These are phyloP conservation scores for Branchinecta lynchi DNA, from an alignment of 1,140 invertebrate species.

Conservation along the genomic window DNA sequence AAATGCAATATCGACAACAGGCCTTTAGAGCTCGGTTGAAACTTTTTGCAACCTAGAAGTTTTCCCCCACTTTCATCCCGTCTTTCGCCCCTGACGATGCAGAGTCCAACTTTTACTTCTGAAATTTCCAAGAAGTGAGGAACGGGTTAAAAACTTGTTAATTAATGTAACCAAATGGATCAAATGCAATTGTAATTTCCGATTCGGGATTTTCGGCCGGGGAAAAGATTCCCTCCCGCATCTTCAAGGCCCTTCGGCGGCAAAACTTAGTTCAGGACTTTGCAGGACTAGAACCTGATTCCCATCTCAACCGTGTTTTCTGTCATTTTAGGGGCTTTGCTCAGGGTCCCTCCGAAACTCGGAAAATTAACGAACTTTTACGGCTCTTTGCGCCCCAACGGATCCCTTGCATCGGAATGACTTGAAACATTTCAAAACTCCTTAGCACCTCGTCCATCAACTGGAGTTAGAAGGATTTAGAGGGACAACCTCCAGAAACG, in stretches of 20 bases:
- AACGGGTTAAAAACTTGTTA: slow-evolving; percentile 11
- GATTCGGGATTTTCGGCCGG: neutral
- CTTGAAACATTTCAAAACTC: neutral
- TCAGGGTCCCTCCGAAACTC: neutral
- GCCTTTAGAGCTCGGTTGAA: neutral
- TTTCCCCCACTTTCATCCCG: neutral
- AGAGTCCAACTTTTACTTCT: neutral
- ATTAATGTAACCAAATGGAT: slow-evolving; percentile 11
- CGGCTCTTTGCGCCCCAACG: neutral
- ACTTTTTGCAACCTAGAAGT: neutral
- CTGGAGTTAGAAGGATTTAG: neutral
- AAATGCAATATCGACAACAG: slow-evolving; percentile 11
- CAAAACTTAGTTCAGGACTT: slow-evolving; percentile 5
- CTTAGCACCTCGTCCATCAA: slow-evolving; percentile 8
- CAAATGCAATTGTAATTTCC: slow-evolving; percentile 10
- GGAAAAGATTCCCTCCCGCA: neutral
- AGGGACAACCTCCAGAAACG: neutral
- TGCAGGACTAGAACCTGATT: neutral
- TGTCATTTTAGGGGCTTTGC: slow-evolving; percentile 3
- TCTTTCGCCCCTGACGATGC: neutral
- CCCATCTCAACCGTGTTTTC: slow-evolving; percentile 3
- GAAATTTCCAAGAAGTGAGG: slow-evolving; percentile 10
- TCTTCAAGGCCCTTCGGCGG: neutral
- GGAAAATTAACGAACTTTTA: slow-evolving; percentile 3
- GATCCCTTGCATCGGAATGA: neutral